Evolutionary conservation across 2,797 vertebrate genomes (phyloP).

Genomic region (Chromobotia macracanthus): DNA sequence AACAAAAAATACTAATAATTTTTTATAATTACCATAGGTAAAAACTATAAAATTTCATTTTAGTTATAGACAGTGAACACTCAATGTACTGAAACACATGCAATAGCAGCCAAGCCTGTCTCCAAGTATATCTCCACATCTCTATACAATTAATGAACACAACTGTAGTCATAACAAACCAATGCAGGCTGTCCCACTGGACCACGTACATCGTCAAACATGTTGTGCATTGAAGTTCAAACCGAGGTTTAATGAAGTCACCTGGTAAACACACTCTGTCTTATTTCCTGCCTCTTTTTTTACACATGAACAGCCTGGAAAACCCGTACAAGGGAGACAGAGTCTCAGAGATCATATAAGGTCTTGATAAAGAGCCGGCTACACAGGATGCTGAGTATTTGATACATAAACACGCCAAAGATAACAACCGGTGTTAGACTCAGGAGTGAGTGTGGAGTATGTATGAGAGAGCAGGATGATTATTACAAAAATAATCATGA

Average conservation of each 20-base stretch:
- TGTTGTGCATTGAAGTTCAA: not conserved
- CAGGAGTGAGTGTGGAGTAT: not conserved
- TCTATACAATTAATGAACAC: not conserved
- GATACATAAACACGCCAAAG: slow-evolving; percentile 3
- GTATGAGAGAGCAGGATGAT: not conserved
- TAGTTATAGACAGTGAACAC: not conserved
- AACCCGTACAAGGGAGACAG: not conserved
- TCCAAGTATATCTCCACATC: not conserved
- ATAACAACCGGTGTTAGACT: too few relatives aligned
- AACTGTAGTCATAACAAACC: slow-evolving; percentile 11
- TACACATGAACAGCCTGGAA: slow-evolving; percentile 1
- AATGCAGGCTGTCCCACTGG: not conserved
- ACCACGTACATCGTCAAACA: not conserved
- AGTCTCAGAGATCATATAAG: not conserved
- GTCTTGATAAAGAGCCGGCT: not conserved
- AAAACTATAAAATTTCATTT: too few relatives aligned
- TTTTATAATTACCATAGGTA: too few relatives aligned
- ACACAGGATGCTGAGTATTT: slow-evolving; percentile 18
- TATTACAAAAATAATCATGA: slow-evolving; percentile 26
- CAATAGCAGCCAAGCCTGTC: not conserved
- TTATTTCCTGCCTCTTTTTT: slow-evolving; percentile 16
- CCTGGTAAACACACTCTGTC: slow-evolving; percentile 25
- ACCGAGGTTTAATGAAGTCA: not conserved
- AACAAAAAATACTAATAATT: too few relatives aligned
- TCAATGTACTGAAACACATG: not conserved